Evolutionary conservation across 2,113 vertebrate genomes (phyloP).

Genomic region (Chloropsis cyanopogon): DNA sequence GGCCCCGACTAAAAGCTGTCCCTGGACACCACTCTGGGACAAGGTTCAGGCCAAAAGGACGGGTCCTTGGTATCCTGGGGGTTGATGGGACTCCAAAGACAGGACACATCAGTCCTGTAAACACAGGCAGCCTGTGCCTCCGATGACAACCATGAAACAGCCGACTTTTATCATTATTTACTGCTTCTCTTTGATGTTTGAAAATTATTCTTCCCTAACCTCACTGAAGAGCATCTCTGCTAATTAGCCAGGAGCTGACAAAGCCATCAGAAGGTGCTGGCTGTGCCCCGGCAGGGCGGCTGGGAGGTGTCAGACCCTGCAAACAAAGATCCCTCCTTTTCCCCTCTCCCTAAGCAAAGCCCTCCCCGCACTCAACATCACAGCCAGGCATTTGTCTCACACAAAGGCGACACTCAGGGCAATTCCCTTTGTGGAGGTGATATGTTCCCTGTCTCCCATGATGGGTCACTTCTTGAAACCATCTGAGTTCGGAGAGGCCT

Average conservation of each 20-base stretch:
- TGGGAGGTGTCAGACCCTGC: slow-evolving; percentile 58
- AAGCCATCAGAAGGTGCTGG: slow-evolving; percentile 50
- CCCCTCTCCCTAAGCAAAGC: background rate
- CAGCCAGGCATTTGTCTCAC: slow-evolving; percentile 37
- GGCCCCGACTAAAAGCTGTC: background rate
- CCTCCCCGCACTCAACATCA: background rate
- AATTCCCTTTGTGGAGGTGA: background rate
- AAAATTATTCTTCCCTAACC: background rate
- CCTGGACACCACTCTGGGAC: background rate
- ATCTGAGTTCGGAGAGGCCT: background rate
- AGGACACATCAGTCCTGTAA: background rate
- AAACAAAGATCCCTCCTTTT: slow-evolving; percentile 45
- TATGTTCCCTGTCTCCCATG: background rate
- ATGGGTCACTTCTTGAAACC: background rate
- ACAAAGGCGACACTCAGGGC: slow-evolving; percentile 15
- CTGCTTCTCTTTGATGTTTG: slow-evolving; percentile 40
- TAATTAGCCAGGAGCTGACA: slow-evolving; percentile 55
- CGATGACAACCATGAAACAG: background rate
- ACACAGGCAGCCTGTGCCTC: background rate
- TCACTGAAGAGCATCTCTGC: slow-evolving; percentile 11
- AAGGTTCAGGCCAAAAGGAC: background rate
- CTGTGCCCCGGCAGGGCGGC: slow-evolving; percentile 19
- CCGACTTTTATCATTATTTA: background rate
- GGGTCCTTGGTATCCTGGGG: background rate
- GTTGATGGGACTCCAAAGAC: background rate